A percentile compares a stretch with the other conserved stretches of the same genome.
Evolutionary conservation across 2,888 invertebrate genomes (phyloP).

Genomic region (Aleiodes leptofemur): DNA sequence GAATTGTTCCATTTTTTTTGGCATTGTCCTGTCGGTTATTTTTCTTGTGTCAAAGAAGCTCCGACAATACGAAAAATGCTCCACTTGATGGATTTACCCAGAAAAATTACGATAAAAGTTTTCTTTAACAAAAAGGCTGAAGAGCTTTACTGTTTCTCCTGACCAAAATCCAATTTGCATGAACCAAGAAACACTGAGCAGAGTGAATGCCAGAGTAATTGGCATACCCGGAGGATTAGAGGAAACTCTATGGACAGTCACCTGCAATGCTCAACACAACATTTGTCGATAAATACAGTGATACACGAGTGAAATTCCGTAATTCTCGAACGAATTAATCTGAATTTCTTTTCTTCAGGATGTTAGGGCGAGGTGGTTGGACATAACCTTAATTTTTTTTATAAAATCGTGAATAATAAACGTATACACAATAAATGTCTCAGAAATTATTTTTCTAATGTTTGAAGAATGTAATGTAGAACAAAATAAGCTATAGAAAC

Average conservation of each 20-base stretch:
- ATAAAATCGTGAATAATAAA: too few species aligned
- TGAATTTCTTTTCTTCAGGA: too few species aligned
- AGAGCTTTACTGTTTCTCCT: slow-evolving; percentile 45
- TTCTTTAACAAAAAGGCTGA: background rate
- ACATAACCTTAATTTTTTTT: too few species aligned
- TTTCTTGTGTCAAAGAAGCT: slow-evolving; percentile 51
- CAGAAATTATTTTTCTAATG: too few species aligned
- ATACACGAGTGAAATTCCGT: too few species aligned
- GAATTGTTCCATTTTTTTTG: background rate
- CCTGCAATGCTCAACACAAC: slow-evolving; percentile 7
- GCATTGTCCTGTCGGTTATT: slow-evolving; percentile 49
- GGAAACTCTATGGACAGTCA: slow-evolving; percentile 13
- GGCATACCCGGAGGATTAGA: slow-evolving; percentile 47
- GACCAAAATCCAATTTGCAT: slow-evolving; percentile 72
- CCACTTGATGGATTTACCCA: slow-evolving; percentile 17
- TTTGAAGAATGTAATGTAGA: too few species aligned
- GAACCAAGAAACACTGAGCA: slow-evolving; percentile 55
- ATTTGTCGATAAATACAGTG: slow-evolving; percentile 1
- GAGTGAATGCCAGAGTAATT: slow-evolving; percentile 63
- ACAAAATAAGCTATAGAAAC: too few species aligned
- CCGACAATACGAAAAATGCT: slow-evolving; percentile 11
- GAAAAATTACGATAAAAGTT: slow-evolving; percentile 23
- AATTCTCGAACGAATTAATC: too few species aligned
- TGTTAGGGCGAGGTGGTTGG: too few species aligned
- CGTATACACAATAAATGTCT: too few species aligned